Base-by-base conservation (phyloP, 2,888 invertebrate genomes). In the Macropis europaea region DNA sequence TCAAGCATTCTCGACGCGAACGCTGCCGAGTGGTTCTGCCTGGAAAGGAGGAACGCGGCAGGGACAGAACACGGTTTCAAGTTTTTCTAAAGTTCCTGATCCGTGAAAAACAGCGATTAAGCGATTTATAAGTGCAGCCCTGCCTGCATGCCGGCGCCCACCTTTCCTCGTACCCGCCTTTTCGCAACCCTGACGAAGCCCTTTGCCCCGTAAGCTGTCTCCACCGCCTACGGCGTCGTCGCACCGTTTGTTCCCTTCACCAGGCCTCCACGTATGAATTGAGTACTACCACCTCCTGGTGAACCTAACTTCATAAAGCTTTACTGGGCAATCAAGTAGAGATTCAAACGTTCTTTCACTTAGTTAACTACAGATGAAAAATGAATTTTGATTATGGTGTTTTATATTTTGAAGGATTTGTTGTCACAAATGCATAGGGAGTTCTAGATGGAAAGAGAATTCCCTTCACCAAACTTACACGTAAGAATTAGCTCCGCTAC, bases 31-130 rank as follows among this genome's bases (percentile, higher is more conserved):
- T 73, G 62, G 30, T 32, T 26, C 13, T 9, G 19, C 42, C 22
- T 7, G 13, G 28, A 13, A 45, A 38, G 24, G 47, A 11, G 53
- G 34, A 59, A 30, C 38, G 19, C 11, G n/a, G 43, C 1, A 22
- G 19, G 48, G 30, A 28, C 40, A 53, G 40, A 45, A 56, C 36
- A 53, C 50, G 71, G n/a, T n/a, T n/a, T n/a, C 62, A 79, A 82
- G 75, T 80, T 85, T 85, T 84, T 71, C 78, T 75, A 78, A 82
- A 83, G 70, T 87, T 77, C 62, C 73, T 79, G 86, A 88, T 84
- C 86, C 88, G 82, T 84, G 68, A 87, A 88, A 83, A 83, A 76
- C 84, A 79, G 82, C 84, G 87, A 87, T 88, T 87, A 87, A 87
- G 83, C 85, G 82, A 84, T 86, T 86, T 83, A 84, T 76, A 83